Evolutionary conservation across 2,113 vertebrate genomes (phyloP), one percentile per base, ranked within the genome.

Genomic region (rat (Rattus norvegicus)): DNA sequence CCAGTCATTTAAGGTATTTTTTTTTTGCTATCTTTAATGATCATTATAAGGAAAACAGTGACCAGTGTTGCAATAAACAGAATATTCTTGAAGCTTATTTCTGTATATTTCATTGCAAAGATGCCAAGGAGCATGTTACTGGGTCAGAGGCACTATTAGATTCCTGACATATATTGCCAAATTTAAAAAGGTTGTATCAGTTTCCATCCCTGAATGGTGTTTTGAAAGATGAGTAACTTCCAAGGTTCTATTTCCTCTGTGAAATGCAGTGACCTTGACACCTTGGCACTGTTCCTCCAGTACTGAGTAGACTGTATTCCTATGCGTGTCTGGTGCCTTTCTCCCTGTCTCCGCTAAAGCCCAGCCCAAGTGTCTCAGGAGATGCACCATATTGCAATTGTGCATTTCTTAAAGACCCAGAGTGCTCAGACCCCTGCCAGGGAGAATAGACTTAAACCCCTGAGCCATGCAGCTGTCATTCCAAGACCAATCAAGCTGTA

Each of bases 171-270:
- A 72, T 84, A 86, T 84, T 83, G n/a, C 73, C 69, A 90, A 80
- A 43, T 49, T n/a, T 90, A 90, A 88, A 93, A 93, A 90, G n/a
- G 26, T 36, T 65, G 1, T 49, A 93, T 95, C 73, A 28, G 1
- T 88, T 97, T 92, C 79, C 43, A 59, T 39, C 75, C 20, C 70
- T 36, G 43, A 85, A 65, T 63, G 28, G 49, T 81, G 26, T 72
- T 92, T 93, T 90, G 94, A 95, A 93, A 77, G 75, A 92, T n/a
- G 75, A 95, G 43, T 69, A 54, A 2, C 76, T 91, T 93, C 77
- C 63, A 77, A 88, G 84, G 52, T 87, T 88, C 22, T 33, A 36
- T 87, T 93, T 90, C 69, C 81, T 83, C 69, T 70, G 54, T 88
- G 69, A 76, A 81, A 88, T 36, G 84, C 26, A 88, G 96, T 59